Conservation (phyloP, 2,888 invertebrate genomes). For the Falcaria lacertinaria region DNA sequence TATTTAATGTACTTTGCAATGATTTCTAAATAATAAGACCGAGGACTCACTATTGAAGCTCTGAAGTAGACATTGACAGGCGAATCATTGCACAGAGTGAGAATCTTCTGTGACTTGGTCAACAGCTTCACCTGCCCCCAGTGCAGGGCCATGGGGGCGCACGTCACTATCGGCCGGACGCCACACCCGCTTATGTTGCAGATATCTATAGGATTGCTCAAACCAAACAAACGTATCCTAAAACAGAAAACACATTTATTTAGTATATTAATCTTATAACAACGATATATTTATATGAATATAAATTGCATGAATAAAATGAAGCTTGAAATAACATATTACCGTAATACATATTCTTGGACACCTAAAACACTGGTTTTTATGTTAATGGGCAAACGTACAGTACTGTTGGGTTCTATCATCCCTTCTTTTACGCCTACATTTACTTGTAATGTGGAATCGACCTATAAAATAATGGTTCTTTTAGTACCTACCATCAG, state of each 20-base stretch:
- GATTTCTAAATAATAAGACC: neutral
- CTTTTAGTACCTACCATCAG: neutral
- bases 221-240: conserved; percentile 63
- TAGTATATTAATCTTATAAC: no score
- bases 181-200: conserved; percentile 77
- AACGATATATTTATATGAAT: no score
- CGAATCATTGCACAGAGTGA: conserved; percentile 84
- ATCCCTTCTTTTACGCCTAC: conserved; percentile 54
- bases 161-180: conserved; percentile 84
- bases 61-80: conserved; percentile 82
- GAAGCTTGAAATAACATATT: conserved; percentile 9
- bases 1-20: no score
- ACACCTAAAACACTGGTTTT: conserved; percentile 62
- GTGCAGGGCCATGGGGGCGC: conserved; percentile 78
- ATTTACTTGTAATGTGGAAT: conserved; percentile 42
- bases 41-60: conserved; percentile 64
- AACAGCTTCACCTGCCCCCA: conserved; percentile 83
- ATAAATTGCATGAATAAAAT: no score
- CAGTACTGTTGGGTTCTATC: conserved; percentile 63
- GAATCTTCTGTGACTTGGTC: conserved; percentile 58
- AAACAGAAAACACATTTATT: neutral
- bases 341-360: conserved; percentile 62
- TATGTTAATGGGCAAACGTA: conserved; percentile 61
- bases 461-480: conserved; percentile 29
- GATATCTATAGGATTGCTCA: conserved; percentile 53